These are phyloP conservation scores for Pristionchus arcanus DNA, from an alignment of 2,888 invertebrate genomes.

Conservation along the genomic window DNA sequence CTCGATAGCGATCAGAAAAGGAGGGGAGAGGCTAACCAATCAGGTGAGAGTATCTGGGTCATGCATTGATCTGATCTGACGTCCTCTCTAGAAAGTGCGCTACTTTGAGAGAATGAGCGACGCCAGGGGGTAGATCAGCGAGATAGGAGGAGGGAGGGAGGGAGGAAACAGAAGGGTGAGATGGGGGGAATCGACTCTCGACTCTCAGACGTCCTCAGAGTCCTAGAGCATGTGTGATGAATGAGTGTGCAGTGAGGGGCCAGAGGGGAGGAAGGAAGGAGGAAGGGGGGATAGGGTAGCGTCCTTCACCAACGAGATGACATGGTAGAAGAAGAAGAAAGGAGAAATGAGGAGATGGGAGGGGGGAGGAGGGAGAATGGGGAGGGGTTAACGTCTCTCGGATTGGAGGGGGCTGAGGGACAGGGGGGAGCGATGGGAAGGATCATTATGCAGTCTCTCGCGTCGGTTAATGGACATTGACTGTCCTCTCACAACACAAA, in stretches of 20 bases:
- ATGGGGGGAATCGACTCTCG: not conserved
- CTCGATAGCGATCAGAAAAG: not conserved
- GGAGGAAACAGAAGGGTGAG: not conserved
- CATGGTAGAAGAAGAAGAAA: not conserved
- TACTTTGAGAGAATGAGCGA: not conserved
- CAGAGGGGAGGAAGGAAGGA: not conserved
- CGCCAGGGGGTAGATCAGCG: constrained; percentile 21
- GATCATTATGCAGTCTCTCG: constrained; percentile 4
- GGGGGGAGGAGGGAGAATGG: not conserved
- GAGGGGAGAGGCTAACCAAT: not conserved
- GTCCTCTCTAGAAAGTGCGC: not conserved
- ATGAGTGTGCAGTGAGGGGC: not conserved
- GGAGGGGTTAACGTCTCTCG: constrained; percentile 26
- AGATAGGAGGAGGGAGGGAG: not conserved
- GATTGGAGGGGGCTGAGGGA: constrained; percentile 25
- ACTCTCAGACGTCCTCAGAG: constrained; percentile 26
- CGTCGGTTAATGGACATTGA: constrained; percentile 13
- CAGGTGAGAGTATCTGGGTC: constrained; percentile 28
- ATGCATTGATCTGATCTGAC: not conserved
- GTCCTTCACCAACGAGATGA: not conserved
- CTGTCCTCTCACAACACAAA: not conserved
- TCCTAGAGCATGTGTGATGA: constrained; percentile 37
- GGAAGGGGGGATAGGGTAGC: not conserved
- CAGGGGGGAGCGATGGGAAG: not conserved
- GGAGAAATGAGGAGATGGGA: too few relatives aligned